These are phyloP conservation scores for Pecten maximus DNA, from an alignment of 2,888 invertebrate species.

Conservation along the genomic window DNA sequence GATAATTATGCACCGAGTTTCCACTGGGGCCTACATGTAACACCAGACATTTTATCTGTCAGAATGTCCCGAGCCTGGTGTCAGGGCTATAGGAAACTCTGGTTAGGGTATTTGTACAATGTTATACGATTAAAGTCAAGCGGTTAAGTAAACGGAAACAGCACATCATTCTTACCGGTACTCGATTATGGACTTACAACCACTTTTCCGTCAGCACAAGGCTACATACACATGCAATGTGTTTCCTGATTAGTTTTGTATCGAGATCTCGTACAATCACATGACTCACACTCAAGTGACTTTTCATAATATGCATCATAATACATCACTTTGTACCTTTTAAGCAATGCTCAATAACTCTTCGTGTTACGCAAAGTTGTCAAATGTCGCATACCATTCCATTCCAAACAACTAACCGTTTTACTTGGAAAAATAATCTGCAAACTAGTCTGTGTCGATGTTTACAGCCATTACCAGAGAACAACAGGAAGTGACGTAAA, in stretches of 20 bases:
- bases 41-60: too few species aligned
- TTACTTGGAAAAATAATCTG: background rate
- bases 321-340: background rate
- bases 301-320: background rate
- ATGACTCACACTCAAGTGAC: constrained; percentile 16
- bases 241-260: background rate
- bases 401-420: background rate
- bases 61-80: too few species aligned
- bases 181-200: too few species aligned
- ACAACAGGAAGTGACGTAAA: constrained; percentile 30
- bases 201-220: background rate
- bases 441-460: background rate
- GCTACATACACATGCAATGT: background rate
- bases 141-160: too few species aligned
- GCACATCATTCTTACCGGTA: too few species aligned
- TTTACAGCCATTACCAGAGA: background rate
- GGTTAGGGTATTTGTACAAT: too few species aligned
- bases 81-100: too few species aligned
- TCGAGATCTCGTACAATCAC: background rate
- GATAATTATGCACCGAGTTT: too few species aligned
- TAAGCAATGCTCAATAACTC: background rate
- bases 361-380: background rate
- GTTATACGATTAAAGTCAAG: too few species aligned
- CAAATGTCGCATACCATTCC: background rate
- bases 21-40: too few species aligned